These are phyloP conservation scores for Eupithecia subumbrata DNA, from an alignment of 2,888 invertebrate genomes.

Conservation along the genomic window DNA sequence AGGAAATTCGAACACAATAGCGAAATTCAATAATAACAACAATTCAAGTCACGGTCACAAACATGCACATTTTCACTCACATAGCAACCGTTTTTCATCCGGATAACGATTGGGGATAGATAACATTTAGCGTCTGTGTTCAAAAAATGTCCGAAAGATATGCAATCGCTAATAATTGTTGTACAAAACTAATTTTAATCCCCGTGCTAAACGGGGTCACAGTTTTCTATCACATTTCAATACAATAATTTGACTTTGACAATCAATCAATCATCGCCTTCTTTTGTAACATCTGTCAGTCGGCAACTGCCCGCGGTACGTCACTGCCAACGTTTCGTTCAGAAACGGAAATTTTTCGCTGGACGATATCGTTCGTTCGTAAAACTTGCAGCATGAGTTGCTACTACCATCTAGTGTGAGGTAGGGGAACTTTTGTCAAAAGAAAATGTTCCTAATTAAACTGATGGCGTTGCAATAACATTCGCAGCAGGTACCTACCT, in stretches of 20 bases:
- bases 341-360: neutral
- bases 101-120: slow-evolving; percentile 9
- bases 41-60: slow-evolving; percentile 23
- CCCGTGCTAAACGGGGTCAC: slow-evolving; percentile 17
- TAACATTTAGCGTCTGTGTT: neutral
- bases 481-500: too few relatives aligned
- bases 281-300: neutral
- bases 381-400: neutral
- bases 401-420: slow-evolving; percentile 17
- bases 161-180: slow-evolving; percentile 21
- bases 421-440: neutral
- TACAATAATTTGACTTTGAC: neutral
- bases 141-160: slow-evolving; percentile 16
- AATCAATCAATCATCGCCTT: too few relatives aligned
- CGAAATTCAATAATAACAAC: slow-evolving; percentile 23
- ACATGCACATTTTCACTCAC: slow-evolving; percentile 27
- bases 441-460: neutral
- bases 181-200: slow-evolving; percentile 13
- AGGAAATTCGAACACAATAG: slow-evolving; percentile 22
- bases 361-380: neutral
- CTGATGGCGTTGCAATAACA: too few relatives aligned
- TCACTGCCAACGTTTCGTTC: neutral
- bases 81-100: slow-evolving; percentile 20
- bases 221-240: neutral
- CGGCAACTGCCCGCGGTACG: neutral